A percentile compares a stretch with the other conserved stretches of the same genome.
Conservation (phyloP, 2,888 invertebrate species). For the Ormyrus labotus region DNA sequence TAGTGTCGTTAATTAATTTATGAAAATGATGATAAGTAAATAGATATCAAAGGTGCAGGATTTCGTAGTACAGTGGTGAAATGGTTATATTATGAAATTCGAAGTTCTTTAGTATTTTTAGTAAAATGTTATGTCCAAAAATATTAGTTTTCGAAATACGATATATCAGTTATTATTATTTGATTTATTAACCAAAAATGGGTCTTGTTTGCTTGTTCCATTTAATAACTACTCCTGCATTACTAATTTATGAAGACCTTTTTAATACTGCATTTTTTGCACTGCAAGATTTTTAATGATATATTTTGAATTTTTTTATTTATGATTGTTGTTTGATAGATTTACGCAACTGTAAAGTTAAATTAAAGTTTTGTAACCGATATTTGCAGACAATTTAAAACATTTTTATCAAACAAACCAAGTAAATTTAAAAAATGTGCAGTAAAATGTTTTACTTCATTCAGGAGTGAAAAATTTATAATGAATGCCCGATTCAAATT, state of each 20-base stretch:
- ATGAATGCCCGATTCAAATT: conserved; percentile 18
- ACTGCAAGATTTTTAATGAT: conserved; percentile 33
- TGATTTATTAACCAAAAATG: conserved; percentile 42
- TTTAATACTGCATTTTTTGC: conserved; percentile 39
- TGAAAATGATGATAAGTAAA: conserved; percentile 19
- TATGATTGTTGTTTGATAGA: neutral
- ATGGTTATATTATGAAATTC: conserved; percentile 23
- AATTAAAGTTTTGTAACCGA: neutral
- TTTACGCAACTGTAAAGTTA: conserved; percentile 1
- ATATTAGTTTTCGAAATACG: conserved; percentile 37
- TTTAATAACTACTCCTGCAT: conserved; percentile 36
- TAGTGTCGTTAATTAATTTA: conserved; percentile 32
- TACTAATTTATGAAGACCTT: conserved; percentile 41
- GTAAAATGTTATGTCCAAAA: conserved; percentile 6
- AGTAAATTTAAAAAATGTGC: conserved; percentile 10
- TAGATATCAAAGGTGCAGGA: conserved; percentile 26
- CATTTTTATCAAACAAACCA: neutral
- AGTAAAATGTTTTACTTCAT: conserved; percentile 21
- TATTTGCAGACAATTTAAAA: conserved; percentile 26
- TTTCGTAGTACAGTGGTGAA: conserved; percentile 35
- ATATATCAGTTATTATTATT: conserved; percentile 12
- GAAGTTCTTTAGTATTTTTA: neutral
- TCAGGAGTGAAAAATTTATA: conserved; percentile 39
- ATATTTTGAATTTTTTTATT: conserved; percentile 12
- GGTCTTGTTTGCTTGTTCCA: conserved; percentile 47